phyloP scores from a whole-genome alignment of 2,888 invertebrate genomes.

The Cybosia mesomella region DNA sequence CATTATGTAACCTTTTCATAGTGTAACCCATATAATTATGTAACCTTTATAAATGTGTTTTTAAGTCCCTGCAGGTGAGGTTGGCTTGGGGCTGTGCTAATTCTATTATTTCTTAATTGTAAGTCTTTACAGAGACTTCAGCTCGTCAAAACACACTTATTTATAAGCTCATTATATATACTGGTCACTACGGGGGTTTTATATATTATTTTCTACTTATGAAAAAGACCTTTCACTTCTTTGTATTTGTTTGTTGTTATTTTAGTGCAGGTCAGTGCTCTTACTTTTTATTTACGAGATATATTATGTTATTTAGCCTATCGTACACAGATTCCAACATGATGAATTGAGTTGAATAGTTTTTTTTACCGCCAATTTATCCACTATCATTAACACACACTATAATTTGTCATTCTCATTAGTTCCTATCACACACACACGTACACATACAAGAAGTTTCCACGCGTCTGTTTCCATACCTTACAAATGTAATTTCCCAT shows the following conservation, averaged over 20 bases:
- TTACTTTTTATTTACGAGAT: neutral
- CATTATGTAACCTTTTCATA: too few species aligned
- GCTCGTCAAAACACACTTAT: too few species aligned
- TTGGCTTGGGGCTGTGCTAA: too few species aligned
- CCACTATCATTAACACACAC: conserved; percentile 3
- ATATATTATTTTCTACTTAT: too few species aligned
- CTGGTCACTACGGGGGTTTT: too few species aligned
- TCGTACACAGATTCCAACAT: neutral
- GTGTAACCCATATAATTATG: too few species aligned
- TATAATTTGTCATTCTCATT: neutral
- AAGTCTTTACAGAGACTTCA: too few species aligned
- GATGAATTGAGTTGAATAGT: neutral
- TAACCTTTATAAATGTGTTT: too few species aligned
- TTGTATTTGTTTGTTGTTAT: neutral
- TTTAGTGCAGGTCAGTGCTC: neutral
- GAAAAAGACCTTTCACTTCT: neutral
- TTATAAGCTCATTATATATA: too few species aligned
- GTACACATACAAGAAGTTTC: conserved; percentile 41
- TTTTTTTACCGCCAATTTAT: conserved; percentile 11
- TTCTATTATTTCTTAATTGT: too few species aligned
- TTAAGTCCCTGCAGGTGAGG: too few species aligned
- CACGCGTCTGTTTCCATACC: conserved; percentile 62
- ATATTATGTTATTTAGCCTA: neutral
- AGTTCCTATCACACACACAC: neutral
- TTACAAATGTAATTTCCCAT: conserved; percentile 68